These are phyloP conservation scores for Aphidoletes aphidimyza DNA, from an alignment of 2,888 invertebrate genomes.

Conservation along the genomic window DNA sequence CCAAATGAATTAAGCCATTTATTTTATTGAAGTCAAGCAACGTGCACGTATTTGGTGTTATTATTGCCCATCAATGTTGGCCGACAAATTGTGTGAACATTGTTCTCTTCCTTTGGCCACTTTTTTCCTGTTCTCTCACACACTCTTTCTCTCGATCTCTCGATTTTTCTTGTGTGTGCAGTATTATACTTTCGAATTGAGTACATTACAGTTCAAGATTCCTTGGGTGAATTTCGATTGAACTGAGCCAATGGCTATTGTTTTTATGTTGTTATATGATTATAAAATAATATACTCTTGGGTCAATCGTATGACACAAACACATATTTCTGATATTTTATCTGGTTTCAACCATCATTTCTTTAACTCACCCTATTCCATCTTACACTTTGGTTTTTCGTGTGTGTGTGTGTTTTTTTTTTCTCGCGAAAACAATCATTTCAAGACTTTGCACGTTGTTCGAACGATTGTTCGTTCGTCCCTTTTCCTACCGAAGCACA, in stretches of 20 bases:
- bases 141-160: neutral
- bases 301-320: constrained; percentile 47
- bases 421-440: neutral
- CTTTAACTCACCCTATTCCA: neutral
- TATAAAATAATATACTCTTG: constrained; percentile 54
- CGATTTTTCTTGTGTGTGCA: neutral
- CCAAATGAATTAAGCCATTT: constrained; percentile 53
- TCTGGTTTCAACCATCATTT: neutral
- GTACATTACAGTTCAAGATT: constrained; percentile 25
- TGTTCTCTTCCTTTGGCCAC: neutral
- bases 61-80: constrained; percentile 30
- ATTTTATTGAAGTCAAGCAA: constrained; percentile 48
- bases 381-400: neutral
- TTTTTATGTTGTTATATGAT: constrained; percentile 39
- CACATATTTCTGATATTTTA: constrained; percentile 45
- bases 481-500: neutral
- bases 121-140: neutral
- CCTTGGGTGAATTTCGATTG: neutral
- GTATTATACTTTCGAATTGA: constrained; percentile 11
- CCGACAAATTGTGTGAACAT: constrained; percentile 50
- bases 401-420: neutral
- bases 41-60: constrained; percentile 29
- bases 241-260: constrained; percentile 11
- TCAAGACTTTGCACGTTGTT: neutral
- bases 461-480: neutral